Conservation (phyloP, 2,888 invertebrate species). For the Drosophila silvestris region DNA sequence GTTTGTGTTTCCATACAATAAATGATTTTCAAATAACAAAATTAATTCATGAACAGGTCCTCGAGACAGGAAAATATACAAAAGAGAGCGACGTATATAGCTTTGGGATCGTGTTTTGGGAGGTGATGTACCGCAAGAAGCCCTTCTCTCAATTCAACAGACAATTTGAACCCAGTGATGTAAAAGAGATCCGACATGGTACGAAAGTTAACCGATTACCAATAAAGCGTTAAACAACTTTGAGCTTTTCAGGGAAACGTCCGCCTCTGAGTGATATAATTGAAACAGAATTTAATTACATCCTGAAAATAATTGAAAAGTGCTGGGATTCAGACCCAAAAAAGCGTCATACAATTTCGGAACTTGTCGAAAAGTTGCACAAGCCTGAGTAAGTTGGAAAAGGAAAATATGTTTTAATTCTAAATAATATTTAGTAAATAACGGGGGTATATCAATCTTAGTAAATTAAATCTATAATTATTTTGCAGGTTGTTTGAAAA, state of each 20-base stretch:
- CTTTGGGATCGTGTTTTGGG: conserved; percentile 4
- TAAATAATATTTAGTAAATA: not conserved
- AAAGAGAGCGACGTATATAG: conserved; percentile 4
- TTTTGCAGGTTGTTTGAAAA: not conserved
- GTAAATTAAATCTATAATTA: not conserved
- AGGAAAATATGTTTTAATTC: not conserved
- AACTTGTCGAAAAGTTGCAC: not conserved
- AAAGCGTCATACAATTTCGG: not conserved
- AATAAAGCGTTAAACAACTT: not conserved
- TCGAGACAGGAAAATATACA: not conserved
- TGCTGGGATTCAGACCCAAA: not conserved
- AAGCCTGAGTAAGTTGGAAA: not conserved
- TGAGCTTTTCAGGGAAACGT: not conserved
- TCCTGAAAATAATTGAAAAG: not conserved
- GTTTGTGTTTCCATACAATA: not conserved
- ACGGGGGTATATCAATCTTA: not conserved
- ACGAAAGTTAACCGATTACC: too few relatives aligned
- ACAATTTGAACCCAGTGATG: rapidly evolving
- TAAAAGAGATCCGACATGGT: not conserved
- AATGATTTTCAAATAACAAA: not conserved
- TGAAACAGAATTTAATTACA: not conserved
- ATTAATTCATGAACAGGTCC: not conserved
- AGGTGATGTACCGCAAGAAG: not conserved
- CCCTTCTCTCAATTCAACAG: not conserved
- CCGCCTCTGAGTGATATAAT: conserved; percentile 5